Evolutionary conservation across 2,113 vertebrate species (phyloP).

Genomic region (Myotis davidii): DNA sequence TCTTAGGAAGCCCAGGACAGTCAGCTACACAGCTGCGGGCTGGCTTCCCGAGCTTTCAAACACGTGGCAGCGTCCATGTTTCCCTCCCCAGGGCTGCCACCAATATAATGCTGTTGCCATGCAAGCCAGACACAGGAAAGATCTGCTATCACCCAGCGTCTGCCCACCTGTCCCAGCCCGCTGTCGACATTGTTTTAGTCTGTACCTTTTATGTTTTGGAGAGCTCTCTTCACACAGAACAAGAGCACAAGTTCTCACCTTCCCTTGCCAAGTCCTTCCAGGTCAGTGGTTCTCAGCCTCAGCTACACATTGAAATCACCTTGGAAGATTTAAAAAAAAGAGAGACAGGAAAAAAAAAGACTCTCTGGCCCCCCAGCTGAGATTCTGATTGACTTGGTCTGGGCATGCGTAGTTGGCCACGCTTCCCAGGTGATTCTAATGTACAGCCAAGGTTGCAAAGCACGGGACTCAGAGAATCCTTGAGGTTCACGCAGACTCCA

Average conservation of each 20-base stretch:
- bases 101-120: fast-evolving
- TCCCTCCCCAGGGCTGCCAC: not conserved
- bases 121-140: not conserved
- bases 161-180: fast-evolving
- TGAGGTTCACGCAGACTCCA: not conserved
- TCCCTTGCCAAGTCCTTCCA: not conserved
- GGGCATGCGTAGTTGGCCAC: not conserved
- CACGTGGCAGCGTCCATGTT: not conserved
- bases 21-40: not conserved
- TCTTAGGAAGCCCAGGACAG: not conserved
- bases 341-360: fast-evolving
- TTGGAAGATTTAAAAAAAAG: not conserved
- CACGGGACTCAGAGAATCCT: not conserved
- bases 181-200: not conserved
- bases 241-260: not conserved
- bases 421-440: not conserved
- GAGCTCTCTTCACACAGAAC: not conserved
- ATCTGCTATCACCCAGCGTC: fast-evolving
- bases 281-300: not conserved
- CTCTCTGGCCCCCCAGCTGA: not conserved
- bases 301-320: not conserved
- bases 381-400: not conserved
- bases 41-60: not conserved
- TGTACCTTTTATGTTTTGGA: not conserved
- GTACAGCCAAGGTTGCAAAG: not conserved